These are phyloP conservation scores for Strix uralensis DNA, from an alignment of 2,113 vertebrate genomes.

Conservation along the genomic window DNA sequence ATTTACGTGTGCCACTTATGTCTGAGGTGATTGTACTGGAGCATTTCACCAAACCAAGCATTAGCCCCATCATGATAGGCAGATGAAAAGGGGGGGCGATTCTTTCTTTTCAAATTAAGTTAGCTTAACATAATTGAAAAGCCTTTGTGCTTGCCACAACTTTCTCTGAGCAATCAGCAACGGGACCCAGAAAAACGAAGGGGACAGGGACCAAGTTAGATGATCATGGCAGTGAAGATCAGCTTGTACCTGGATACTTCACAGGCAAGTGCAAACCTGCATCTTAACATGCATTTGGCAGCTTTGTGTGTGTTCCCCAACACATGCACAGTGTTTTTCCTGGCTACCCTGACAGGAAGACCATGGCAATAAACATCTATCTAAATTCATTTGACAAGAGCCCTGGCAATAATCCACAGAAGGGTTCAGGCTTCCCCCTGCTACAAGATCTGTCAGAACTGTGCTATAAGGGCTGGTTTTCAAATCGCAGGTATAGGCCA, in stretches of 20 bases:
- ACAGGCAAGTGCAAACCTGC: background rate
- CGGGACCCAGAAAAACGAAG: background rate
- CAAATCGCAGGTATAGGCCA: background rate
- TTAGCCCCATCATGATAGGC: too few relatives aligned
- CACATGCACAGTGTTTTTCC: fast-evolving
- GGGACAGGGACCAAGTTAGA: background rate
- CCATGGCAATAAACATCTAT: fast-evolving
- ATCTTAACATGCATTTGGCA: background rate
- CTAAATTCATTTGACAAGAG: background rate
- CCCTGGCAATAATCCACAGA: background rate
- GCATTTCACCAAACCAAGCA: background rate
- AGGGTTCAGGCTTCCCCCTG: background rate
- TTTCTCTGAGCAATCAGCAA: background rate
- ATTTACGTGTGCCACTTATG: background rate
- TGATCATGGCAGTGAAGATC: background rate
- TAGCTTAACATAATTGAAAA: background rate
- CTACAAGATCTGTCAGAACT: background rate
- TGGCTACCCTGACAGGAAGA: background rate
- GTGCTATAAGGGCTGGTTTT: background rate
- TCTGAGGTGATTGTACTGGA: background rate
- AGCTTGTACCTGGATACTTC: background rate
- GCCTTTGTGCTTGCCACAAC: background rate
- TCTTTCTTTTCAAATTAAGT: background rate
- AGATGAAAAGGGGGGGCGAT: background rate
- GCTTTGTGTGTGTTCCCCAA: background rate